phyloP scores from a whole-genome alignment of 2,888 invertebrate species.

The Xestia ashworthii region DNA sequence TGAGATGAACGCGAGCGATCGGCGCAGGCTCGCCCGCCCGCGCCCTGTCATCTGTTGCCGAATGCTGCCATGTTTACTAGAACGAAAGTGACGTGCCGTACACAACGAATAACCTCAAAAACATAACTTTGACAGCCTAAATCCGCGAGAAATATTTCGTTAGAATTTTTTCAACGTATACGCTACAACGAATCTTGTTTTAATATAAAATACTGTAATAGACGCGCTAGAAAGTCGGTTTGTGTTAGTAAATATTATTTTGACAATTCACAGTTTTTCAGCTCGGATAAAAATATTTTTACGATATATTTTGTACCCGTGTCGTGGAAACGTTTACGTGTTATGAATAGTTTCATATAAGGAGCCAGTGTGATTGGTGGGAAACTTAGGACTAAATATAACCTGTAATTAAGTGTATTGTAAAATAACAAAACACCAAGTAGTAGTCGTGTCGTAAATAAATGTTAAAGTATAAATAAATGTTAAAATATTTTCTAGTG shows the following conservation, averaged over 20 bases:
- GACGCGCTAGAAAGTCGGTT: conserved; percentile 55
- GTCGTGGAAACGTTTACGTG: conserved; percentile 55
- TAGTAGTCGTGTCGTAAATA: conserved; percentile 58
- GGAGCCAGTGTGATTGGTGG: conserved; percentile 58
- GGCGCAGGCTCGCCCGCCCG: conserved; percentile 88
- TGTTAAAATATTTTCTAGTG: conserved; percentile 36
- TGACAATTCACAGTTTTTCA: conserved; percentile 45
- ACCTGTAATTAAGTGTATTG: conserved; percentile 60
- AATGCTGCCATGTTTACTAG: conserved; percentile 89
- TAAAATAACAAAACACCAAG: conserved; percentile 64
- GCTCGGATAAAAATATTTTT: conserved; percentile 62
- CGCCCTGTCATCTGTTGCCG: conserved; percentile 89
- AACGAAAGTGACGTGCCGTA: conserved; percentile 86
- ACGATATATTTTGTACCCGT: conserved; percentile 60
- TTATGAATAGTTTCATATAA: conserved; percentile 56
- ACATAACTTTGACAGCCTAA: conserved; percentile 77
- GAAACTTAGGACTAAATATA: conserved; percentile 51
- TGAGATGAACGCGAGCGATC: conserved; percentile 84
- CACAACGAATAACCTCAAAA: conserved; percentile 89
- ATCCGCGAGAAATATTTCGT: conserved; percentile 73
- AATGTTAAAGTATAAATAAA: conserved; percentile 60
- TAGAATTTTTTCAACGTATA: conserved; percentile 72
- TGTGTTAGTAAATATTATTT: conserved; percentile 58
- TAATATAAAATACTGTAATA: conserved; percentile 62
- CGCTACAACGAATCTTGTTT: conserved; percentile 82